phyloP scores from a whole-genome alignment of 2,113 vertebrate species.

The Tetrax tetrax region DNA sequence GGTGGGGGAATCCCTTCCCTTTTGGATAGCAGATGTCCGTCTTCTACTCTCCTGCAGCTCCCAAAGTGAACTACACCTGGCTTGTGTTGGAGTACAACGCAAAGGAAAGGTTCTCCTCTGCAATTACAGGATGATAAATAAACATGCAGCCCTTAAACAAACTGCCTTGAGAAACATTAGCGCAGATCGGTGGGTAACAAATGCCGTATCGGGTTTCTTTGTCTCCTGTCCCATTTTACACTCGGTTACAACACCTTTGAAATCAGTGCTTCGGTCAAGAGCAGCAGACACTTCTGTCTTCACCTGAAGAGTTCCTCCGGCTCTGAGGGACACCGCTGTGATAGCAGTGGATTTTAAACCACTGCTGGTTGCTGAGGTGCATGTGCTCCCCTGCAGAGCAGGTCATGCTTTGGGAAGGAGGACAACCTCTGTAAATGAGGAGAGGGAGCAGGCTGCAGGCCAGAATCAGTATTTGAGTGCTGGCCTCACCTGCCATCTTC shows the following conservation, averaged over 20 bases:
- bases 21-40: background rate
- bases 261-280: background rate
- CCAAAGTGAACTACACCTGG: background rate
- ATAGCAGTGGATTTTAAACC: background rate
- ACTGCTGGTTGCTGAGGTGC: background rate
- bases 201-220: background rate
- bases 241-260: background rate
- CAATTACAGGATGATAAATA: background rate
- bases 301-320: background rate
- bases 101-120: background rate
- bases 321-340: background rate
- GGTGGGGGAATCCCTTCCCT: background rate
- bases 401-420: background rate
- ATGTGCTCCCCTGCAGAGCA: background rate
- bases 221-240: background rate
- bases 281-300: background rate
- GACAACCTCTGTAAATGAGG: background rate
- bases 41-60: background rate
- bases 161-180: background rate
- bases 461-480: background rate
- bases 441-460: background rate
- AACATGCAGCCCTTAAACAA: background rate
- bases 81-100: rapidly evolving
- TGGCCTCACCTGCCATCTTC: background rate
- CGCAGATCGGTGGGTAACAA: background rate